phyloP scores from a whole-genome alignment of 2,888 invertebrate genomes.

The Eulithis prunata region DNA sequence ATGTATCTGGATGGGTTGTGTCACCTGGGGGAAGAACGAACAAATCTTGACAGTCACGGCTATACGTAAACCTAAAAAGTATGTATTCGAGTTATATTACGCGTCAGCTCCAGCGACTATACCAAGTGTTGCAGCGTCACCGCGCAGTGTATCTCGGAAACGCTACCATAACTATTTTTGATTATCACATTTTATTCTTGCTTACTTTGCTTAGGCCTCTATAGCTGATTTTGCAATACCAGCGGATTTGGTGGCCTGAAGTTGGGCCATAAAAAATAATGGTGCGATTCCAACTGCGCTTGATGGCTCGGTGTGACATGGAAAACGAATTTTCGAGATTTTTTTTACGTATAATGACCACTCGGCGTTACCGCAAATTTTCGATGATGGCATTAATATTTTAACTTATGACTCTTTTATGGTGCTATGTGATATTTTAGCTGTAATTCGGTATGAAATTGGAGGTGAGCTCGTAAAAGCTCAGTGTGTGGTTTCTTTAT shows the following conservation, averaged over 20 bases:
- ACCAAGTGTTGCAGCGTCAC: too few species aligned
- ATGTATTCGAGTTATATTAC: too few species aligned
- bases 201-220: too few species aligned
- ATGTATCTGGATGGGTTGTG: too few species aligned
- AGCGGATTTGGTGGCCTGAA: constrained; percentile 22
- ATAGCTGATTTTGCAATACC: background rate
- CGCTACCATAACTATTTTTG: too few species aligned
- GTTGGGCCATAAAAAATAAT: constrained; percentile 38
- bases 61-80: too few species aligned
- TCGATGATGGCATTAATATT: constrained; percentile 35
- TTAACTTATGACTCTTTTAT: constrained; percentile 36
- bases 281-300: constrained; percentile 37
- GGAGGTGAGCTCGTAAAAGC: constrained; percentile 6
- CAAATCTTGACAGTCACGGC: too few species aligned
- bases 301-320: constrained; percentile 37
- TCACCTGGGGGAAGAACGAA: too few species aligned
- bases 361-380: constrained; percentile 34
- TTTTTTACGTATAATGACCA: constrained; percentile 35
- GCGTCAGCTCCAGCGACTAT: too few species aligned
- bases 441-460: constrained; percentile 28
- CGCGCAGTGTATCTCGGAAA: too few species aligned
- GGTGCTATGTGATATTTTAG: constrained; percentile 30
- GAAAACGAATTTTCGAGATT: constrained; percentile 37
- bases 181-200: too few species aligned
- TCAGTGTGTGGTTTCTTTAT: background rate